phyloP scores from a whole-genome alignment of 2,113 vertebrate genomes.

The Quiscalus mexicanus region DNA sequence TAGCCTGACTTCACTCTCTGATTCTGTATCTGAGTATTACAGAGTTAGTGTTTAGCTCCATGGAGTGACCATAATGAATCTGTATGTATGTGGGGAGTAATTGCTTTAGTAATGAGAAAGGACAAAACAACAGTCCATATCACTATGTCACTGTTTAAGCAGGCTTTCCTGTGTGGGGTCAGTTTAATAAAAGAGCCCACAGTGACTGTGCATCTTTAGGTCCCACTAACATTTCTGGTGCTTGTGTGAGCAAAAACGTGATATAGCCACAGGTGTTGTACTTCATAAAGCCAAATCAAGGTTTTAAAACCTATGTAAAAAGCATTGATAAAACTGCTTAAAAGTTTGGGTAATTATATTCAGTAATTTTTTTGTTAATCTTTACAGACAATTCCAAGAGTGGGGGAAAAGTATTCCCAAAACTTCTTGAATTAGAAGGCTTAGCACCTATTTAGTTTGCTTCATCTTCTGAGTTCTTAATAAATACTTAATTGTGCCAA shows the following conservation, averaged over 20 bases:
- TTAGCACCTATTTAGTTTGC: neutral
- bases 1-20: slow-evolving; percentile 36
- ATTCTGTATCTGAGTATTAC: slow-evolving; percentile 21
- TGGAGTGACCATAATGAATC: neutral
- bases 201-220: neutral
- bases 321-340: neutral
- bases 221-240: rapidly evolving
- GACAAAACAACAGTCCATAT: neutral
- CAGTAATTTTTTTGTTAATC: neutral
- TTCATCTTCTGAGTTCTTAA: neutral
- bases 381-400: neutral
- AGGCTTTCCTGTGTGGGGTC: neutral
- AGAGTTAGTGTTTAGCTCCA: neutral
- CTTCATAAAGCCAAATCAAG: neutral
- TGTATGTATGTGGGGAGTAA: neutral
- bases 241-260: neutral
- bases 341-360: neutral
- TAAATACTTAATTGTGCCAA: neutral
- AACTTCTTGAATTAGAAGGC: neutral
- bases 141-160: neutral
- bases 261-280: neutral
- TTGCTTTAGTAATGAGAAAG: neutral
- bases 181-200: neutral
- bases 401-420: neutral
- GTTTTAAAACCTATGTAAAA: neutral